Evolutionary conservation across 2,888 invertebrate genomes (phyloP).

Genomic region (Cosmopolites sordidus): DNA sequence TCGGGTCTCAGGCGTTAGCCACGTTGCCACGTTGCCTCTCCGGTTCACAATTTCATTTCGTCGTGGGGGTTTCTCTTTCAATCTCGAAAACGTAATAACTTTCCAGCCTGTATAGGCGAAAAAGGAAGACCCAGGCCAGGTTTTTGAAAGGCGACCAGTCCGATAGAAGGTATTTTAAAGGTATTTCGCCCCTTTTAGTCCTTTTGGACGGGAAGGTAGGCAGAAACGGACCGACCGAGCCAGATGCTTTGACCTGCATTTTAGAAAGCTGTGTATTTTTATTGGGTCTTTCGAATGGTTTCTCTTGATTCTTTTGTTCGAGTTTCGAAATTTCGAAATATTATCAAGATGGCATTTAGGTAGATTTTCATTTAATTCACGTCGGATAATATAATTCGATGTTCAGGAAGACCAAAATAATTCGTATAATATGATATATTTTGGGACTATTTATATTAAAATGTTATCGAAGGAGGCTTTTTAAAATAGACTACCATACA

Average conservation of each 20-base stretch:
- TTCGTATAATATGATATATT: no score
- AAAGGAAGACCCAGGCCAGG: conserved; percentile 5
- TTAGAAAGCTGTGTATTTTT: conserved; percentile 1
- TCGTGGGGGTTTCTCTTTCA: conserved; percentile 17
- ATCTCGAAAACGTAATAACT: conserved; percentile 8
- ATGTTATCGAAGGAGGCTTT: no score
- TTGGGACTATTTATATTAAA: no score
- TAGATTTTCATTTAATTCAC: no score
- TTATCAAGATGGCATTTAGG: no score
- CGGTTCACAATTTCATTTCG: conserved; percentile 13
- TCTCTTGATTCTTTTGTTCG: background rate
- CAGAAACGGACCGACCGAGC: background rate
- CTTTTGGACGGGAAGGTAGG: background rate
- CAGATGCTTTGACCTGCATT: conserved; percentile 9
- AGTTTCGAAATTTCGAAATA: no score
- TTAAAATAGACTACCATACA: no score
- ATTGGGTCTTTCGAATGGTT: no score
- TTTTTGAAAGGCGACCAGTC: conserved; percentile 8
- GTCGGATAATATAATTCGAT: no score
- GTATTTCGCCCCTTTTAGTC: background rate
- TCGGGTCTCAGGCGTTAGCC: background rate
- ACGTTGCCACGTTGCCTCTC: conserved; percentile 9
- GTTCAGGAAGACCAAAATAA: no score
- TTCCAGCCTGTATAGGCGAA: conserved; percentile 5
- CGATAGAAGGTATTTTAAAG: conserved; percentile 3